Evolutionary conservation across 2,888 invertebrate species (phyloP).

Genomic region (Dascillus cervinus): DNA sequence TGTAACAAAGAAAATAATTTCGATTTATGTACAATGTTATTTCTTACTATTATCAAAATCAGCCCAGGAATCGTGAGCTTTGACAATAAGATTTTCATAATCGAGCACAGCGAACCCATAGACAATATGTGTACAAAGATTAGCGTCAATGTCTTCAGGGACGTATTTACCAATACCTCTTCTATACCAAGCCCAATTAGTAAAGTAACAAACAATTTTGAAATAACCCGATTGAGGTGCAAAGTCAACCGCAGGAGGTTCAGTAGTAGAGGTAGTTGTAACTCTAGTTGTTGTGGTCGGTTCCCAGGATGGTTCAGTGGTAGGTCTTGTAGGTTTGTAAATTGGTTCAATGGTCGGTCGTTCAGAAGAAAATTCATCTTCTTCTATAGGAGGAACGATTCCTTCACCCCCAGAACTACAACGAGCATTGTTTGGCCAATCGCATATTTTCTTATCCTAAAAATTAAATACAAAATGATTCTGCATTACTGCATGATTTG

Average conservation of each 20-base stretch:
- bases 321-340: conserved; percentile 11
- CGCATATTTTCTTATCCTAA: conserved; percentile 57
- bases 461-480: not conserved
- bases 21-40: not conserved
- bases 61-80: conserved; percentile 85
- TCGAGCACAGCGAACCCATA: conserved; percentile 92
- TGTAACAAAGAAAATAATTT: conserved; percentile 26
- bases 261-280: conserved; percentile 39
- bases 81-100: conserved; percentile 66
- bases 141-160: conserved; percentile 79
- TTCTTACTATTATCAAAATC: conserved; percentile 72
- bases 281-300: conserved; percentile 29
- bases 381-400: no score
- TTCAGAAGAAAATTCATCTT: not conserved
- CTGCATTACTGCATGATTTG: no score
- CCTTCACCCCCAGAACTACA: conserved; percentile 39
- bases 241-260: conserved; percentile 31
- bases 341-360: conserved; percentile 4
- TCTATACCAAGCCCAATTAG: conserved; percentile 91
- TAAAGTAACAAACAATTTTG: conserved; percentile 85
- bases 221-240: conserved; percentile 57
- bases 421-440: conserved; percentile 62
- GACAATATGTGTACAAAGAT: conserved; percentile 85
- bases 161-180: conserved; percentile 73
- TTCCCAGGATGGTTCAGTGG: conserved; percentile 20